Conservation (phyloP, 1,140 invertebrate species). For the Camponotus pennsylvanicus region DNA sequence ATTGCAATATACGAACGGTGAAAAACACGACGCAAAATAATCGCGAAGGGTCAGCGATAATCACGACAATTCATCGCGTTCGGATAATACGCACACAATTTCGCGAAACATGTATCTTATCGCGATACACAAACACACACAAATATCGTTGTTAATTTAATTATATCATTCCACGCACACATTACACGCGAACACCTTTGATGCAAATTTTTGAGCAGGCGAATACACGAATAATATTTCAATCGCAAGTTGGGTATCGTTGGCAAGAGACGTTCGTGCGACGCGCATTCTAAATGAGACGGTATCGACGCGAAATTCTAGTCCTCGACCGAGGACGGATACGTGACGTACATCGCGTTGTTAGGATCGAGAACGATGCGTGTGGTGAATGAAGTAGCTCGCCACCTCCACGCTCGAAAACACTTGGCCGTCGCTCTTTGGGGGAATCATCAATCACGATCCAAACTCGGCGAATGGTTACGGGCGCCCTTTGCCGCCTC, state of each 20-base stretch:
- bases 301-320: constrained; percentile 35
- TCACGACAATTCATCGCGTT: constrained; percentile 27
- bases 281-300: constrained; percentile 32
- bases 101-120: neutral
- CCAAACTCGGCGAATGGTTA: constrained; percentile 73
- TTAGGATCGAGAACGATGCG: constrained; percentile 43
- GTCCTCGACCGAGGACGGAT: constrained; percentile 26
- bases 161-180: neutral
- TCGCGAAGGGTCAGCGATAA: constrained; percentile 27
- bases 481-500: constrained; percentile 69
- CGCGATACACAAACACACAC: neutral
- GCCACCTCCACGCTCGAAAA: constrained; percentile 78
- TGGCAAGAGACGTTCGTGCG: constrained; percentile 16
- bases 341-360: constrained; percentile 49
- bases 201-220: constrained; percentile 4
- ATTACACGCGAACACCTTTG: neutral
- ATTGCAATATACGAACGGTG: constrained; percentile 3
- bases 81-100: neutral
- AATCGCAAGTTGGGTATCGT: constrained; percentile 15
- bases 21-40: constrained; percentile 27
- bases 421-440: constrained; percentile 76
- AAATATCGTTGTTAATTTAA: neutral
- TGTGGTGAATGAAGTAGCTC: constrained; percentile 38
- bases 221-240: neutral
- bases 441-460: constrained; percentile 81